Evolutionary conservation across 2,797 vertebrate genomes (phyloP).

Genomic region (Sebastiscus albofasciatus): DNA sequence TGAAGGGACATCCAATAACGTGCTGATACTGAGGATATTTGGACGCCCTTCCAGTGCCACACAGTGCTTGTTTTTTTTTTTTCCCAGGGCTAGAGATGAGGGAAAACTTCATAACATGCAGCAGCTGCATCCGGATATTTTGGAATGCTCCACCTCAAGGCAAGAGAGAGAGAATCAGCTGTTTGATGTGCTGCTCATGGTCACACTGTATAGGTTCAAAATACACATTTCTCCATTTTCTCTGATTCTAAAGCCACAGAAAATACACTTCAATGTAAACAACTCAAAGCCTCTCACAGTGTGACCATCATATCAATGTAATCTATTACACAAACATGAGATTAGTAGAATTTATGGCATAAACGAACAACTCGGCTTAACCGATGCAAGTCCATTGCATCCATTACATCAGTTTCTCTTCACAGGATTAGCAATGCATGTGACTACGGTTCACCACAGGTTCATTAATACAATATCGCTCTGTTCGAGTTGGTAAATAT

Average conservation of each 20-base stretch:
- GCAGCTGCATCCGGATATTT: not conserved
- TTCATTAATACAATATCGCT: constrained; percentile 17
- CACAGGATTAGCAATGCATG: constrained; percentile 34
- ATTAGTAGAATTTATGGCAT: constrained; percentile 23
- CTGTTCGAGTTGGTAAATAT: not conserved
- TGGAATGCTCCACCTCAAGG: not conserved
- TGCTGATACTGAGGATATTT: constrained; percentile 24
- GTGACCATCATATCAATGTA: constrained; percentile 22
- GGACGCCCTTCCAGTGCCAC: not conserved
- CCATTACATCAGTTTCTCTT: constrained; percentile 38
- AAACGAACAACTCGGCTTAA: not conserved
- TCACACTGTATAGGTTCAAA: not conserved
- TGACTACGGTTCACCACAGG: not conserved
- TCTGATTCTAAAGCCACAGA: not conserved
- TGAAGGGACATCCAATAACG: constrained; percentile 38
- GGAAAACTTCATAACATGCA: constrained; percentile 10
- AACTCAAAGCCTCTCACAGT: constrained; percentile 43
- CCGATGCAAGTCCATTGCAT: constrained; percentile 19
- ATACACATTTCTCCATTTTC: not conserved
- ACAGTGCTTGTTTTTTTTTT: constrained; percentile 7
- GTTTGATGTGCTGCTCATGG: constrained; percentile 10
- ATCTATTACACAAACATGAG: constrained; percentile 44
- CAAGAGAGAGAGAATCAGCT: not conserved
- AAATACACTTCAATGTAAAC: not conserved
- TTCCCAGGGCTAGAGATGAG: not conserved